Evolutionary conservation across 2,888 invertebrate species (phyloP).

Genomic region (Coleophora flavipennella): DNA sequence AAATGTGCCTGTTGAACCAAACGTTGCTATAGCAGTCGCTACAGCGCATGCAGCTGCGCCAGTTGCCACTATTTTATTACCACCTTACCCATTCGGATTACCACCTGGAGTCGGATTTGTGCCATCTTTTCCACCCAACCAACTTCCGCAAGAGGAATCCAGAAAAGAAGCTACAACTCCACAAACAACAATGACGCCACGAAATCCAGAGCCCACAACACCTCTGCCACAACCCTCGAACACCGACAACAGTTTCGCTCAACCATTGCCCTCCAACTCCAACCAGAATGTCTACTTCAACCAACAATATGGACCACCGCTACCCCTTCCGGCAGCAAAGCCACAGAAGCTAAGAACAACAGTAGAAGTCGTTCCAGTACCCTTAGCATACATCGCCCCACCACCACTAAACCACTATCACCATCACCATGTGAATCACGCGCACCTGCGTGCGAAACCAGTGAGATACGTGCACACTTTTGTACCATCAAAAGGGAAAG

Average conservation of each 20-base stretch:
- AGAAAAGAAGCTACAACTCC: slow-evolving; percentile 39
- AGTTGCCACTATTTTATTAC: slow-evolving; percentile 54
- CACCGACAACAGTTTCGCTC: slow-evolving; percentile 46
- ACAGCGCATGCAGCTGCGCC: slow-evolving; percentile 60
- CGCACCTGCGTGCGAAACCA: slow-evolving; percentile 14
- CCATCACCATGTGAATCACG: slow-evolving; percentile 21
- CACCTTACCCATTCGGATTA: slow-evolving; percentile 58
- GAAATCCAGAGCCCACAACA: slow-evolving; percentile 38
- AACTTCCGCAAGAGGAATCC: slow-evolving; percentile 30
- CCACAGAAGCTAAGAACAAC: slow-evolving; percentile 51
- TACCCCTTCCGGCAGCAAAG: slow-evolving; percentile 16
- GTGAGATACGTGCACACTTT: slow-evolving; percentile 46
- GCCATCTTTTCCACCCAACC: slow-evolving; percentile 33
- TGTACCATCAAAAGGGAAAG: slow-evolving; percentile 41
- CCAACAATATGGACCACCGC: slow-evolving; percentile 34
- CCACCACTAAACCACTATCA: slow-evolving; percentile 38
- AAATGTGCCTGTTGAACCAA: slow-evolving; percentile 36
- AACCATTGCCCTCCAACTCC: slow-evolving; percentile 50
- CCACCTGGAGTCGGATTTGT: slow-evolving; percentile 46
- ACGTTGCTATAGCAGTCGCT: slow-evolving; percentile 56
- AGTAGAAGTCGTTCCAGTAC: slow-evolving; percentile 57
- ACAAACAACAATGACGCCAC: slow-evolving; percentile 31
- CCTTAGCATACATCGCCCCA: slow-evolving; percentile 55
- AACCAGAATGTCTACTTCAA: slow-evolving; percentile 47
- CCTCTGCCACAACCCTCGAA: slow-evolving; percentile 39